Base-by-base conservation (phyloP, 2,797 vertebrate species). In the Pitangus sulphuratus region DNA sequence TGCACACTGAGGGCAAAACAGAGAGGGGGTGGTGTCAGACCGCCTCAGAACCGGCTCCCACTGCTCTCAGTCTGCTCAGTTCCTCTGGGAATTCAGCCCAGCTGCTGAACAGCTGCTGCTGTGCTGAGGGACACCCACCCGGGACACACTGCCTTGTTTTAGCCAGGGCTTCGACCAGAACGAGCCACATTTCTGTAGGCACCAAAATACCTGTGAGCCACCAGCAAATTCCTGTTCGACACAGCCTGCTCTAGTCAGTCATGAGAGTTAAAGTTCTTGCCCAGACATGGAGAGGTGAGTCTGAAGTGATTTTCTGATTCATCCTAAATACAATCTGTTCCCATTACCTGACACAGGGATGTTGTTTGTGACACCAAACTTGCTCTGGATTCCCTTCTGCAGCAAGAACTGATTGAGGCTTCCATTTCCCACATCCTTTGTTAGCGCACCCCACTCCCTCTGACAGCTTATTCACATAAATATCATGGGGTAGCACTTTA, bases 361-460 rank as follows among this genome's bases (percentile, higher is more conserved):
- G 94, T 97, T 98, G 97, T 98, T 98, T 94, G 98, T 98, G 6
- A 98, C 65, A 0, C 98, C 98, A 51, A 97, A 97, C n/a, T 98
- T 98, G 97, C 98, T 98, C 97, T 98, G 97, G 8, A 98, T 98
- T 98, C 98, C 97, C 25, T 98, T 96, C 98, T 99, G 98, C 3
- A 97, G 98, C 92, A 99, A 98, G 93, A 99, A 98, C 98, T 98
- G 98, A 97, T 97, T 77, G 5, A 99, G 98, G 90, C 98, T 98
- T 60, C 98, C 97, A 28, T 98, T 98, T 97, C 98, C 98, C 98
- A 98, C 96, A 89, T 98, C 98, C 80, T 98, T 98, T 0, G 42
- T 98, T 87, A 98, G 98, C 98, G 99, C 98, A 96, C 98, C 50
- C 24, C 11, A 2, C 37, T 70, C 40, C 33, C 78, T 77, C 71